Evolutionary conservation across 2,888 invertebrate genomes (phyloP).

Genomic region (Panopea generosa): DNA sequence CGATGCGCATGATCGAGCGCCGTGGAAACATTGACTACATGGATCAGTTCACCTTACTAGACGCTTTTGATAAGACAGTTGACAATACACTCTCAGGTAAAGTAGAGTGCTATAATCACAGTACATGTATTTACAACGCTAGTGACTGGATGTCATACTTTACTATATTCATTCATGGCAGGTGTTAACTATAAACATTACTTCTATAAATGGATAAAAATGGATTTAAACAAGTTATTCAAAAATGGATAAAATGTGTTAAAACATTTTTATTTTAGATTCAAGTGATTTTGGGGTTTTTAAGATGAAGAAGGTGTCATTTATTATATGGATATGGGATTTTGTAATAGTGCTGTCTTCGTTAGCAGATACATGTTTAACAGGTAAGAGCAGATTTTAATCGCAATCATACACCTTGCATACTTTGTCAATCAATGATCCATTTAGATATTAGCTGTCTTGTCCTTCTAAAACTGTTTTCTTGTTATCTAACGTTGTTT

Average conservation of each 20-base stretch:
- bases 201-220: too few species aligned
- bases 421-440: background rate
- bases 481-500: too few species aligned
- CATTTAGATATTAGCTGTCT: too few species aligned
- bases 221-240: too few species aligned
- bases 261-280: too few species aligned
- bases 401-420: background rate
- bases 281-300: too few species aligned
- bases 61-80: slow-evolving; percentile 47
- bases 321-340: background rate
- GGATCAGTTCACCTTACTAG: slow-evolving; percentile 43
- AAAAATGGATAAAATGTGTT: too few species aligned
- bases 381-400: slow-evolving; percentile 1
- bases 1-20: slow-evolving; percentile 55
- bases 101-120: slow-evolving; percentile 6
- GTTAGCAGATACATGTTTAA: background rate
- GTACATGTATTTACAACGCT: background rate
- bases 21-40: slow-evolving; percentile 31
- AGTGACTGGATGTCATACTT: background rate
- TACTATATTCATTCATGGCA: background rate
- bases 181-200: too few species aligned
- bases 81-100: slow-evolving; percentile 38
- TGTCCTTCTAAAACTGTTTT: too few species aligned
- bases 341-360: background rate
- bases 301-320: background rate